Evolutionary conservation across 2,113 vertebrate genomes (phyloP), one percentile per base, ranked within the genome.

Genomic region (Saguinus midas): DNA sequence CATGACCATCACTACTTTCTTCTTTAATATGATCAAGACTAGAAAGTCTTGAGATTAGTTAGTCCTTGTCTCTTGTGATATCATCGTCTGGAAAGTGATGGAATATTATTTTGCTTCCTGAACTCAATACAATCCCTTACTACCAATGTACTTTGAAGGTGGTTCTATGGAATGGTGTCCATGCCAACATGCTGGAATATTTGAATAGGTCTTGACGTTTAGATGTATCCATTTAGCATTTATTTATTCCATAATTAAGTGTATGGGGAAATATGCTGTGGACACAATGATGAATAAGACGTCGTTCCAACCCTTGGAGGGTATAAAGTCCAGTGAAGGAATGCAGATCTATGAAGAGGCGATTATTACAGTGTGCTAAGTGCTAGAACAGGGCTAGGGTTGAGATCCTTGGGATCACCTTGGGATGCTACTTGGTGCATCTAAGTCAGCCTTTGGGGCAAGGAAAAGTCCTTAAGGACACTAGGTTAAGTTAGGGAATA

Each of bases 371-470:
- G 0, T 3, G 23, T 16, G 43, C 13, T 23, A 25, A 52, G 16
- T 32, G 32, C 35, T 55, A 18, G 52, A 32, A 29, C 4, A 21
- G 4, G 21, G 8, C 6, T 1, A 11, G 35, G 37, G 29, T 40
- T 16, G 10, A 35, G 40, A 23, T 55, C 29, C 40, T 75, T 32
- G 35, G 37, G 5, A 13, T 12, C 6, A 0, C 29, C 40, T 70
- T 18, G 27, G 35, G 2, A 13, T 16, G 3, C 27, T 14, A 0
- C 35, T 35, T 1, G 1, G 7, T 58, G 20, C 32, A 21, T 23
- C 48, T 21, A 5, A 8, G 25, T 73, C 78, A 81, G 45, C 27
- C 89, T 27, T 13, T 52, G 52, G 20, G 11, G 8, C 17, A 68
- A 82, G 18, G 13, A 18, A 32, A 32, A 37, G 32, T 25, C 73